Evolutionary conservation across 1,140 invertebrate genomes (phyloP), one percentile per base, ranked within the genome.

Genomic region (Archivesica marissinica): DNA sequence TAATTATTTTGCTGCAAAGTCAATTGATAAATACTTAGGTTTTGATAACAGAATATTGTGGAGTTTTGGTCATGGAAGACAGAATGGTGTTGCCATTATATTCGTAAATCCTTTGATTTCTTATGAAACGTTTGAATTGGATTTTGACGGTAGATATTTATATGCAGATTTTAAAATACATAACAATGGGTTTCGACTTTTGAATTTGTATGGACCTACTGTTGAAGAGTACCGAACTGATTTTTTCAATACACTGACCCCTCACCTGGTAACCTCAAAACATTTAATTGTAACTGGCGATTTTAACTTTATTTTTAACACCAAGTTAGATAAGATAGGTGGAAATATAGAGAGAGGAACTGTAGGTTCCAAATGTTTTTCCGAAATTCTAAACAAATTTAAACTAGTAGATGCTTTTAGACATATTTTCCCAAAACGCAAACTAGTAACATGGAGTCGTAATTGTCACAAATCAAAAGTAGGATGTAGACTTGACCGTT

Each of bases 401-500:
- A 47, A 88, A 20, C 50, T 89, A 25, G 20, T 72, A 23, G 87
- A 89, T 74, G n/a, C 52, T n/a, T 89, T 59, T 78, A 47, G 88
- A 54, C 70, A 28, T 83, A 28, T 82, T 0, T 23, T 85, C 38
- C 85, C 85, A n/a, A 76, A 80, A 52, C 20, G 20, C 30, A 78
- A 54, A 41, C 44, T 35, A 17, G 47, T 38, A 39, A 88, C 87
- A 13, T 89, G 87, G 85, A n/a, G 20, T 33, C 38, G 47, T 25
- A 64, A 52, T 33, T 15, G 23, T 59, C 9, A 0, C 23, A 7
- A 66, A 11, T 30, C 25, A 7, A 2, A 23, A 1, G 56, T 87
- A n/a, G 47, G 75, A n/a, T 85, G 77, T 83, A 64, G 87, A 70
- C n/a, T 89, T 59, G 88, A 89, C 52, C 33, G 88, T 25, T 47